Base-by-base conservation (phyloP, 2,888 invertebrate genomes). In the Iselma pallidipennis region DNA sequence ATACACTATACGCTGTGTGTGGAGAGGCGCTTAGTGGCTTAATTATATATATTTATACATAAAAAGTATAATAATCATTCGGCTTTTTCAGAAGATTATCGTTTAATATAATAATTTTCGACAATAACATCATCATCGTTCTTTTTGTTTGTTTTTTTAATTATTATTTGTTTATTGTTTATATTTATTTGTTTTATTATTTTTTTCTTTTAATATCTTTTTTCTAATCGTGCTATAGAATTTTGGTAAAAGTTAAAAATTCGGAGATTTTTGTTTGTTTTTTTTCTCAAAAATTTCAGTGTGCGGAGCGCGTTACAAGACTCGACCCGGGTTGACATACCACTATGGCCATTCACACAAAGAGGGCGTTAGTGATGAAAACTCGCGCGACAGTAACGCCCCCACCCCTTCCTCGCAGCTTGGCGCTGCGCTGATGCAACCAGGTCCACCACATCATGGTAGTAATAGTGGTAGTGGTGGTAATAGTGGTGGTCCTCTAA, bases 261-360 rank as follows among this genome's bases (percentile, higher is more conserved):
- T 66, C 65, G 66, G 68, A 61, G 66, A 60, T 65, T 50, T 65
- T 59, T 67, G 63, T 67, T 61, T 69, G 65, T 68, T 69, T 70
- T 64, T 62, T 66, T 65, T 66, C 61, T 61, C 56, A 61, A 66
- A 75, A 77, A 74, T 81, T 87, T 82, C 89, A 94, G 94, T 94
- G 81, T 97, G 96, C 88, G 93, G 94, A 82, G 95, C 95, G 78
- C 91, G 95, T 80, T 96, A 97, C 90, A 96, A 97, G 88, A 96
- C 96, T 70, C 89, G 96, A 73, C 95, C 96, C 72, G 96, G 96
- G 72, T 88, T 97, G 80, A 95, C 94, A 76, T 96, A 96, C 87
- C 96, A 97, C 88, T 94, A 92, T 87, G 91, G 91, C 79, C 95
- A 95, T 86, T 92, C 93, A 78, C 94, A 95, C 87, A 87, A 87